Conservation (phyloP, 1,140 invertebrate species). For the Cyrtorhinus lividipennis region DNA sequence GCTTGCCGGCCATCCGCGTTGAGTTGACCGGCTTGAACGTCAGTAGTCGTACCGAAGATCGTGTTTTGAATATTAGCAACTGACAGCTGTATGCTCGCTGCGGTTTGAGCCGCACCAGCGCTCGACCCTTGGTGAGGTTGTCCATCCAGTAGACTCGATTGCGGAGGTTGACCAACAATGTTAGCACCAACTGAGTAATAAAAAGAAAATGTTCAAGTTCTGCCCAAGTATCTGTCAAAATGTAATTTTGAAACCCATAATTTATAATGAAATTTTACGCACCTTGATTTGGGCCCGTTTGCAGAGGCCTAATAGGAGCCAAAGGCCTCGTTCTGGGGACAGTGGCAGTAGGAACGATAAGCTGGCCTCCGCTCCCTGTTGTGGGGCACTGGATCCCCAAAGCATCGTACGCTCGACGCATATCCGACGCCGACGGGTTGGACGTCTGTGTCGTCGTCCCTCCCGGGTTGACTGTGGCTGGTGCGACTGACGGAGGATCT, state of each 20-base stretch:
- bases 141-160: neutral
- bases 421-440: slow-evolving; percentile 46
- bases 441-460: slow-evolving; percentile 27
- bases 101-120: slow-evolving; percentile 31
- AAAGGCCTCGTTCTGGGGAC: slow-evolving; percentile 8
- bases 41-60: slow-evolving; percentile 26
- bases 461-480: slow-evolving; percentile 21
- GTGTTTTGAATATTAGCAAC: slow-evolving; percentile 30
- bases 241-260: too few relatives aligned
- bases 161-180: slow-evolving; percentile 6
- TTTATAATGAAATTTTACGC: too few relatives aligned
- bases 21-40: slow-evolving; percentile 16
- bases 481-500: slow-evolving; percentile 14
- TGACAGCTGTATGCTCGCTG: slow-evolving; percentile 30
- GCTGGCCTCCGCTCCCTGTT: slow-evolving; percentile 31
- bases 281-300: slow-evolving; percentile 20
- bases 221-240: too few relatives aligned
- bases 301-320: neutral
- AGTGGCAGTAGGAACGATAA: slow-evolving; percentile 11
- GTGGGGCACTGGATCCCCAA: slow-evolving; percentile 59
- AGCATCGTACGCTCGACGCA: slow-evolving; percentile 68
- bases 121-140: slow-evolving; percentile 16
- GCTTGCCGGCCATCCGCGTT: neutral
- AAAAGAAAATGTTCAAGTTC: too few relatives aligned
- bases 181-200: slow-evolving; percentile 1